These are phyloP conservation scores for Lepus americanus DNA, from an alignment of 2,113 vertebrate genomes.

Conservation along the genomic window DNA sequence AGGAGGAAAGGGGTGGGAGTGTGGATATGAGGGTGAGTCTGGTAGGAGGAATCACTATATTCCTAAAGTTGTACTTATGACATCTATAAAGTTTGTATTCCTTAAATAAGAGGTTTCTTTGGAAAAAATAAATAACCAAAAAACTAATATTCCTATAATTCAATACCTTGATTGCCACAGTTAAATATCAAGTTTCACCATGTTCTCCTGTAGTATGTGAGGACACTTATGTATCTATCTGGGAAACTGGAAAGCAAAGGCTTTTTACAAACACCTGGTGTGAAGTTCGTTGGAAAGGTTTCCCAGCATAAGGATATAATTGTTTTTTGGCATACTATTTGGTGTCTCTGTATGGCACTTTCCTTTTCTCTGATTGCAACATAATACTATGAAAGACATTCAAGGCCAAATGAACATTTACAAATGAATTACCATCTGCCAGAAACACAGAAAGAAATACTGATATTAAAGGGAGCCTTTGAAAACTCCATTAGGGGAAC, in stretches of 20 bases:
- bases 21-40: no score
- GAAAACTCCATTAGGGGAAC: slow-evolving; percentile 53
- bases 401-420: slow-evolving; percentile 77
- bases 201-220: slow-evolving; percentile 36
- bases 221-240: background rate
- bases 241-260: slow-evolving; percentile 55
- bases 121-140: background rate
- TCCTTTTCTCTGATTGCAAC: slow-evolving; percentile 42
- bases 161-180: background rate
- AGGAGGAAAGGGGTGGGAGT: no score
- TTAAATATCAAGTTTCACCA: slow-evolving; percentile 43
- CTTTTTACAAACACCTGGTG: background rate
- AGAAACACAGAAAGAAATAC: slow-evolving; percentile 68
- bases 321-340: slow-evolving; percentile 62
- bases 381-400: slow-evolving; percentile 61
- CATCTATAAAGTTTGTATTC: no score
- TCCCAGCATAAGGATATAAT: slow-evolving; percentile 29
- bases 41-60: no score
- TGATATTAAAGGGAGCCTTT: slow-evolving; percentile 62
- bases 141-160: background rate
- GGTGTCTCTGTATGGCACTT: background rate
- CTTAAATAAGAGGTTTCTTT: no score
- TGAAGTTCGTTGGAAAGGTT: slow-evolving; percentile 77
- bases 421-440: slow-evolving; percentile 75
- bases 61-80: no score